A percentile compares a stretch with the other conserved stretches of the same genome.
phyloP scores from a whole-genome alignment of 2,888 invertebrate species.

The Nezara viridula region DNA sequence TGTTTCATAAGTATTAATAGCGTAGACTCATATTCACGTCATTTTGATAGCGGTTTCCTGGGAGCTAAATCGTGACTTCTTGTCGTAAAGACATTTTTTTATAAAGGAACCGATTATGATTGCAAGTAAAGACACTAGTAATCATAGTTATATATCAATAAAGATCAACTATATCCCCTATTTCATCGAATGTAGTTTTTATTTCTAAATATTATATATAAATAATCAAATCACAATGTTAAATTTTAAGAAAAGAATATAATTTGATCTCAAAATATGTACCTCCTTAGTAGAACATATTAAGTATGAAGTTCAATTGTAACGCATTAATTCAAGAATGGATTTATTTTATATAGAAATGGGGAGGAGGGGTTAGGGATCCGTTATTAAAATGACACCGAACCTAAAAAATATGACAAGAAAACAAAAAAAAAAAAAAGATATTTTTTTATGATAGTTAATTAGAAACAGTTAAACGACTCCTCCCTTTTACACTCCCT shows the following conservation, averaged over 20 bases:
- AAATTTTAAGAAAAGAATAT: no score
- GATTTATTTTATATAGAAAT: no score
- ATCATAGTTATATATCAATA: no score
- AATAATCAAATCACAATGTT: no score
- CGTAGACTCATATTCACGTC: neutral
- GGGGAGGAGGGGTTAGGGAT: no score
- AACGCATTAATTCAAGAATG: no score
- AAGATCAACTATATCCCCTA: no score
- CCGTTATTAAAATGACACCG: neutral
- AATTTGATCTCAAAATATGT: no score
- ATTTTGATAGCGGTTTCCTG: neutral
- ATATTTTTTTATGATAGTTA: neutral
- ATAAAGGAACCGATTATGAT: neutral
- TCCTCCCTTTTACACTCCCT: neutral
- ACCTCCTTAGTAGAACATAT: no score
- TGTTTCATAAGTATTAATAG: neutral
- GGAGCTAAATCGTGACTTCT: neutral
- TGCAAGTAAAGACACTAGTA: neutral
- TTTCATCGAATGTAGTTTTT: no score
- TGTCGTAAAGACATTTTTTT: neutral
- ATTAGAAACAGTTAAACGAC: neutral
- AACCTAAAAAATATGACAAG: neutral
- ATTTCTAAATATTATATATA: no score
- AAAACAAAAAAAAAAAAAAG: neutral
- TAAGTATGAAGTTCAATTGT: no score